Base-by-base conservation (phyloP, 2,888 invertebrate species). In the Myathropa florea region DNA sequence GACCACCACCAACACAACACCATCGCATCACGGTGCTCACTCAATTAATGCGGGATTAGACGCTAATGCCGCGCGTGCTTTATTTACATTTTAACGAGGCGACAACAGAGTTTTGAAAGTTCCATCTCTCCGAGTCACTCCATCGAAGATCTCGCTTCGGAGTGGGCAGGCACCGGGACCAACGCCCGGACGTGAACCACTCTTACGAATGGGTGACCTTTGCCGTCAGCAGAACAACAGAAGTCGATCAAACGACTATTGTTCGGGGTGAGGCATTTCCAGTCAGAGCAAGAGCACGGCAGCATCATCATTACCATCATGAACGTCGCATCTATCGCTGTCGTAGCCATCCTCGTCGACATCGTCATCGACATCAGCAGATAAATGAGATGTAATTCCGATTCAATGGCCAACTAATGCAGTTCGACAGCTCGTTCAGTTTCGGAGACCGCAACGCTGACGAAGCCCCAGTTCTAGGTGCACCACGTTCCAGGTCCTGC, bases 321-420 rank as follows among this genome's bases (percentile, higher is more conserved):
- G 28, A 28, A 28, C 30, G 21, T 77, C 77, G 57, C 33, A 67
- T 68, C 72, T 26, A 80, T 79, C 71, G 63, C 36, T 26, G 36
- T 33, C 33, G 65, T 81, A 10, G 57, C 63, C 80, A 67, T 68
- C 53, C 68, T 75, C 60, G 73, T 64, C 67, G 61, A 46, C 46
- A 46, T 46, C 46, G 46, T 46, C 46, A 46, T 80, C 81, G 67
- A 80, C 82, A 77, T 70, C 85, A 63, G 70, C 64, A 82, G 85
- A 85, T 85, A 85, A 85, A 85, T 85, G 86, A 83, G 83, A 75
- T 83, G 86, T 83, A 86, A 86, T 86, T 86, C 73, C 83, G 63
- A 83, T 73, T 86, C 86, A 86, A 86, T 86, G 67, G 86, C 83
- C 86, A 83, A 83, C 86, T 86, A 86, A 83, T 86, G 86, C 86